Conservation (phyloP, 2,888 invertebrate species). For the Arge pagana region DNA sequence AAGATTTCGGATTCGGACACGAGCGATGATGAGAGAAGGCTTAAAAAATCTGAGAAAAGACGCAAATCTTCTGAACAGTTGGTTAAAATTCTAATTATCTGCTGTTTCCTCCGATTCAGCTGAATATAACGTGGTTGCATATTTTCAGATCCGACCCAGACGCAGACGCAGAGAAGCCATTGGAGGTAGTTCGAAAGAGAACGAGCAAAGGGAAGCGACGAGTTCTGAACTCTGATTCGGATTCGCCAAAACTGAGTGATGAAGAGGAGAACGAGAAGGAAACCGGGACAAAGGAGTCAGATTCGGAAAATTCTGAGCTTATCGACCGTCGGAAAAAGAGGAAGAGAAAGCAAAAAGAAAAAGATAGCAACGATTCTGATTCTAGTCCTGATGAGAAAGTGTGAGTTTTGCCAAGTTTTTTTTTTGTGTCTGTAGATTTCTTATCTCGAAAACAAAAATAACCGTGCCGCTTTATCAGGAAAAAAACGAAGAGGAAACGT, state of each 20-base stretch:
- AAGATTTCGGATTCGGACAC: conserved; percentile 47
- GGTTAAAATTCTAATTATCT: conserved; percentile 2
- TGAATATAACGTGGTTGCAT: neutral
- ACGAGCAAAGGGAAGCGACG: conserved; percentile 32
- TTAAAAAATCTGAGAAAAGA: conserved; percentile 29
- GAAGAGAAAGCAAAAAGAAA: conserved; percentile 33
- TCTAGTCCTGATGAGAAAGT: conserved; percentile 39
- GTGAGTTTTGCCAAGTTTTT: conserved; percentile 26
- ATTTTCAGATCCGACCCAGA: neutral
- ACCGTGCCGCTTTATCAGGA: conserved; percentile 31
- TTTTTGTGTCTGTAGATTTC: conserved; percentile 1
- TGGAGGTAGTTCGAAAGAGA: conserved; percentile 25
- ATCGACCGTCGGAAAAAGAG: conserved; percentile 21
- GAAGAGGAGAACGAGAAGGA: conserved; percentile 17
- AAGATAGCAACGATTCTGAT: conserved; percentile 43
- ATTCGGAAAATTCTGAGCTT: conserved; percentile 29
- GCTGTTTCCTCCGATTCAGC: too few relatives aligned
- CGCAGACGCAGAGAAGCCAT: neutral
- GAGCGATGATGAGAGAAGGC: conserved; percentile 42
- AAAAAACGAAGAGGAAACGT: conserved; percentile 46
- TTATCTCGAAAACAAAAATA: neutral
- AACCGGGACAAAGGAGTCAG: conserved; percentile 28
- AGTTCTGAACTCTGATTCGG: conserved; percentile 46
- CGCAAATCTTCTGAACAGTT: conserved; percentile 25
- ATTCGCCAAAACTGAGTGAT: conserved; percentile 27